Base-by-base conservation (phyloP, 30 jellyfish, hydroid and myxozoan species). In the Calvadosia cruxmelitensis region DNA sequence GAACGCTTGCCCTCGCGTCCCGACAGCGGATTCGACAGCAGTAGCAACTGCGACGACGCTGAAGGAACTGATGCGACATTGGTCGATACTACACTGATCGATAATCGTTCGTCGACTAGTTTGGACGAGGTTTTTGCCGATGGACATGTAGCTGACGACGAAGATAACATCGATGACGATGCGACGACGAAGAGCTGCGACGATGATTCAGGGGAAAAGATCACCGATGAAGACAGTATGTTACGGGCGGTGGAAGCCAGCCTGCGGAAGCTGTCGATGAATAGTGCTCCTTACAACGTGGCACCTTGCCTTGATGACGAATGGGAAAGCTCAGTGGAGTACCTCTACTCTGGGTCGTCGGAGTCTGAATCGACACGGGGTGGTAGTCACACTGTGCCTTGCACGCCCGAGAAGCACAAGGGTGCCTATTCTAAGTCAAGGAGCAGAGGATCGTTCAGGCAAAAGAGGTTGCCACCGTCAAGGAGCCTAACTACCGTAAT, bases 321-420 rank as follows among this genome's bases (percentile, higher is more conserved):
- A 1, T 36, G 81, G 52, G 99, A 83, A 63, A 91, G 99, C 70
- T 91, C 99, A 0, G 95, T 91, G 0, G 99, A 91, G 51, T 91
- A 83, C 63, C 71, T 71, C 50, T 69, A 27, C 3, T 69, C 82
- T 0, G 26, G 29, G 29, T 72, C 94, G 20, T 74, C 86, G 27
- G 92, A 70, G 26, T 69, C 88, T 27, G 91, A 73, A 50, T 35
- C 67, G 26, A 48, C 88, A 49, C 50, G 92, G 61, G 13, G 69
- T 53, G 63, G 82, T 52, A 29, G 93, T 72, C 52, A 76, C 70
- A 35, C 69, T 65, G 31, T 79, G 49, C 28, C 72, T 31, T 5
- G 62, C 72, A 29, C n/a, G 28, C 31, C 71, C 36, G 10, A 48
- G 75, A 3, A 76, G 31, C 48, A 34, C 51, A 23, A 15, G 10